phyloP scores from a whole-genome alignment of 2,888 invertebrate species.

The Tryphoninae sp. region DNA sequence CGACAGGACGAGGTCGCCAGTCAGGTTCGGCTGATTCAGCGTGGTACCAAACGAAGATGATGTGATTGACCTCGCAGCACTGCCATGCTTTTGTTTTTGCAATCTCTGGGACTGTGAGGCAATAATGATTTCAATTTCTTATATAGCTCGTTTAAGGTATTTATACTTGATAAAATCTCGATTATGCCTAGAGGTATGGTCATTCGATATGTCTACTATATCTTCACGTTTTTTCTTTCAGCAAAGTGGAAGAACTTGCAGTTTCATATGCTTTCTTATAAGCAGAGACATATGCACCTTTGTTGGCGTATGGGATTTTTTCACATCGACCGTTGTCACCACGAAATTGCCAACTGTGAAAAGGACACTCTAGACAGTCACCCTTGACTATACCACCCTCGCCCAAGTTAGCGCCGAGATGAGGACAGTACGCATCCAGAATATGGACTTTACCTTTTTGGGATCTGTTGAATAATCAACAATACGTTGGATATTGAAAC shows the following conservation, averaged over 20 bases:
- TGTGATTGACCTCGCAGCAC: slow-evolving; percentile 87
- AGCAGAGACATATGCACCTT: slow-evolving; percentile 76
- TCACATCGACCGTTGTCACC: slow-evolving; percentile 89
- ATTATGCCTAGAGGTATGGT: too few relatives aligned
- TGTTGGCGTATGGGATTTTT: slow-evolving; percentile 87
- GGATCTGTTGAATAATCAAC: slow-evolving; percentile 68
- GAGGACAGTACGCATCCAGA: slow-evolving; percentile 94
- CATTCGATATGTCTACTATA: too few relatives aligned
- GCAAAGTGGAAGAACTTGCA: too few relatives aligned
- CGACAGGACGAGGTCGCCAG: slow-evolving; percentile 86
- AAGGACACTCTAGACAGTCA: slow-evolving; percentile 93
- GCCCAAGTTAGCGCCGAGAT: slow-evolving; percentile 93
- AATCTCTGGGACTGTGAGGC: slow-evolving; percentile 85
- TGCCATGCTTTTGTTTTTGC: slow-evolving; percentile 88
- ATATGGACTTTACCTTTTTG: slow-evolving; percentile 85
- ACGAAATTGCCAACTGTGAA: slow-evolving; percentile 93
- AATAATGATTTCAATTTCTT: background rate
- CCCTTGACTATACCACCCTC: slow-evolving; percentile 90
- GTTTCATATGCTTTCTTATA: background rate
- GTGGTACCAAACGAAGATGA: slow-evolving; percentile 93
- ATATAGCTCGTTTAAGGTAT: too few relatives aligned
- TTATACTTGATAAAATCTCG: too few relatives aligned
- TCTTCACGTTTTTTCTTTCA: too few relatives aligned
- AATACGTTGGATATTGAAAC: background rate
- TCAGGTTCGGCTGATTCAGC: slow-evolving; percentile 86